Evolutionary conservation across 2,113 vertebrate species (phyloP).

Genomic region (Cyanocitta stelleri): DNA sequence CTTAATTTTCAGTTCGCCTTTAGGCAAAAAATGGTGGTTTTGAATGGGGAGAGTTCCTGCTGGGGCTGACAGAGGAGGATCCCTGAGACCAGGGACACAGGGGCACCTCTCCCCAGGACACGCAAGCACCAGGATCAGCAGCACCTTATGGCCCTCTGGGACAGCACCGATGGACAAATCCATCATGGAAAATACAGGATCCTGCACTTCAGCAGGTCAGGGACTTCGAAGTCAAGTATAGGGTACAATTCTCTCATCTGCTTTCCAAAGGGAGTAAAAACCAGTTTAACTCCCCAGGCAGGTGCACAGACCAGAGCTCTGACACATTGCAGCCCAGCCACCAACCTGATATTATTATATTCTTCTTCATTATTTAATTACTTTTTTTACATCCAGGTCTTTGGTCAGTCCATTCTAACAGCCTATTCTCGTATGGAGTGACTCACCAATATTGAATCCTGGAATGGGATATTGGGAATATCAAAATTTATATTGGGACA

Average conservation of each 20-base stretch:
- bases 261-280: background rate
- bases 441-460: background rate
- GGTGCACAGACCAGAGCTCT: background rate
- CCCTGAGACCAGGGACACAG: background rate
- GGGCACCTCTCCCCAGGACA: background rate
- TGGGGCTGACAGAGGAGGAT: background rate
- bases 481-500: background rate
- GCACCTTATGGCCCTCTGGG: background rate
- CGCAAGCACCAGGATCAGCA: background rate
- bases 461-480: background rate
- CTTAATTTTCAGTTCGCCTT: constrained; percentile 52
- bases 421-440: background rate
- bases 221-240: background rate
- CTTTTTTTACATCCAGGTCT: background rate
- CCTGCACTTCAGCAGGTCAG: background rate
- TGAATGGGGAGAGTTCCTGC: background rate
- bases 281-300: background rate
- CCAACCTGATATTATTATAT: too few relatives aligned
- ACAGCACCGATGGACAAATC: background rate
- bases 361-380: background rate
- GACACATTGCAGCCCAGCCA: background rate
- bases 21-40: background rate
- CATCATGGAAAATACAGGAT: fast-evolving
- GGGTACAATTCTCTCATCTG: background rate
- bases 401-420: fast-evolving